Percentiles rank a stretch among this genome's conserved stretches.
These are phyloP conservation scores for Balaeniceps rex DNA, from an alignment of 2,113 vertebrate genomes.

Conservation along the genomic window DNA sequence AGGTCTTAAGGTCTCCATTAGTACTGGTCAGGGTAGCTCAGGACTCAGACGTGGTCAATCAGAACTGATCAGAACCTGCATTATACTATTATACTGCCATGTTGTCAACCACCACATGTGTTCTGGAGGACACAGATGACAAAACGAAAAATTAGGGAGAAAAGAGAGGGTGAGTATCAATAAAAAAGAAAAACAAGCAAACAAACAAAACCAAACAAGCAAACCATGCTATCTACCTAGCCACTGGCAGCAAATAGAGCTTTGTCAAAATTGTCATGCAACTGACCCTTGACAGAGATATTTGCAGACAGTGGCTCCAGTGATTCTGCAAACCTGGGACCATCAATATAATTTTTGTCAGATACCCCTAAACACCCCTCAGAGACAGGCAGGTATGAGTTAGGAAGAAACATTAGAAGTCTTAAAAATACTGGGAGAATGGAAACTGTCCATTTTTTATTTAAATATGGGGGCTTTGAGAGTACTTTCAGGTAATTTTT, in stretches of 20 bases:
- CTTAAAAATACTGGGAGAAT: neutral
- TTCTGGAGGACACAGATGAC: neutral
- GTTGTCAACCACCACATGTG: neutral
- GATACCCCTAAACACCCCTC: neutral
- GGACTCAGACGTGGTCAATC: neutral
- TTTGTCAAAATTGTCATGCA: neutral
- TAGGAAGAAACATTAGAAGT: neutral
- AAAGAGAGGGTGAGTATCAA: neutral
- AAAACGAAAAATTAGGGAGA: neutral
- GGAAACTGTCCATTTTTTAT: neutral
- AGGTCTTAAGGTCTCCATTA: neutral
- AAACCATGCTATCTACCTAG: neutral
- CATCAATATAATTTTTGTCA: neutral
- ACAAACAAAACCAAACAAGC: neutral
- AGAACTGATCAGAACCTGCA: neutral
- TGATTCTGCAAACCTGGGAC: neutral
- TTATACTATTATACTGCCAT: neutral
- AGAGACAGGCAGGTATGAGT: neutral
- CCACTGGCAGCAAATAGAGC: neutral
- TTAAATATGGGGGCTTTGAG: neutral
- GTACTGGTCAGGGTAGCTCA: neutral
- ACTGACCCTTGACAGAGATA: neutral
- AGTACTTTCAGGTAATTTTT: neutral
- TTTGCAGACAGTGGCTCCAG: neutral
- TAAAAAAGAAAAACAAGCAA: neutral